A percentile compares a stretch with the other conserved stretches of the same genome.
These are phyloP conservation scores for Ranitomeya imitator DNA, from an alignment of 2,113 vertebrate species.

Conservation along the genomic window DNA sequence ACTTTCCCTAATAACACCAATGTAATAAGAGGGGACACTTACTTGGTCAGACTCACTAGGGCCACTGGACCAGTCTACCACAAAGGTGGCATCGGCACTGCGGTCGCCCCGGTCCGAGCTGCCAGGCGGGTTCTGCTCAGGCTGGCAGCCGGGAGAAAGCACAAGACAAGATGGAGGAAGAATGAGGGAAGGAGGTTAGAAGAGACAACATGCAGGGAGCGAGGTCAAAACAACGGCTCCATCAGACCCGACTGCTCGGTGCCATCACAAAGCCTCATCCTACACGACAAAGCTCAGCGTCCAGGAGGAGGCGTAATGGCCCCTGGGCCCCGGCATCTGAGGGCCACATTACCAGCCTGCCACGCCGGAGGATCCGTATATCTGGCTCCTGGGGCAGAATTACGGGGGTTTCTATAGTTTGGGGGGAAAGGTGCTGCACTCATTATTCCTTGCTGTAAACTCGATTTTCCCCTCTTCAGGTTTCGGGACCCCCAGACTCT, in stretches of 20 bases:
- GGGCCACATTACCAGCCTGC: no score
- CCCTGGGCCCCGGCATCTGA: no score
- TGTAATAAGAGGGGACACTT: slow-evolving; percentile 62
- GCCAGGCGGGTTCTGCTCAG: slow-evolving; percentile 70
- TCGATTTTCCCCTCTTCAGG: background rate
- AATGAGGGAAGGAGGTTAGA: slow-evolving; percentile 54
- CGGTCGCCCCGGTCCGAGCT: slow-evolving; percentile 64
- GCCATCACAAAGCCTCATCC: no score
- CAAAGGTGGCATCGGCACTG: slow-evolving; percentile 65
- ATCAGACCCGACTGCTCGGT: no score
- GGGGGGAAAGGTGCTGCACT: no score
- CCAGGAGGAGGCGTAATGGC: no score
- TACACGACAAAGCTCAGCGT: no score
- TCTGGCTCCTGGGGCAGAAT: no score
- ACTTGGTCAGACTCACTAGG: slow-evolving; percentile 65
- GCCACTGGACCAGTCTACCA: slow-evolving; percentile 69
- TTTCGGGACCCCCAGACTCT: background rate
- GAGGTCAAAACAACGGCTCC: no score
- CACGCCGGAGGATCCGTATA: no score
- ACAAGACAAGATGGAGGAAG: slow-evolving; percentile 33
- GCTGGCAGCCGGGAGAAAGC: slow-evolving; percentile 63
- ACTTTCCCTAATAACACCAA: no score
- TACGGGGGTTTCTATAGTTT: no score
- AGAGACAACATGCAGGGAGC: slow-evolving; percentile 25
- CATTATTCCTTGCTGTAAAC: background rate